phyloP scores from a whole-genome alignment of 2,113 vertebrate species.

The Sceloporus tristichus region DNA sequence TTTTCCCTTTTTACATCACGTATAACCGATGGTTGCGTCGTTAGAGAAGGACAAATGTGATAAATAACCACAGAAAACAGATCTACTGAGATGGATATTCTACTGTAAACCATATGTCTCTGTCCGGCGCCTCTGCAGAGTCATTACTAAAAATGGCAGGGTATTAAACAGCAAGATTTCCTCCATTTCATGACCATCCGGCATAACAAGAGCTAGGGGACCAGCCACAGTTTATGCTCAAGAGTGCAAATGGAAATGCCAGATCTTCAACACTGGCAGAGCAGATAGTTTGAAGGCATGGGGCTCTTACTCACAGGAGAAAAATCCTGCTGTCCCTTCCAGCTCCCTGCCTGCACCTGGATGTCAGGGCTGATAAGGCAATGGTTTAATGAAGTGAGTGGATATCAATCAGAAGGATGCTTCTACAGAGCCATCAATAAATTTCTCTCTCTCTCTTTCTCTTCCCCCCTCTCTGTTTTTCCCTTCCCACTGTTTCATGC shows the following conservation, averaged over 20 bases:
- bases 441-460: neutral
- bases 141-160: constrained; percentile 51
- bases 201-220: constrained; percentile 28
- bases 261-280: neutral
- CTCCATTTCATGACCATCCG: constrained; percentile 36
- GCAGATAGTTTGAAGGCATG: neutral
- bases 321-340: neutral
- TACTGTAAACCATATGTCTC: constrained; percentile 52
- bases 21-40: constrained; percentile 31
- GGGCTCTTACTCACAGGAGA: neutral
- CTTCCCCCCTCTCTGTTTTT: neutral
- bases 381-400: neutral
- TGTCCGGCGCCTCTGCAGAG: constrained; percentile 37
- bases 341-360: neutral
- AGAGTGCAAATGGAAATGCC: constrained; percentile 17
- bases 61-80: constrained; percentile 49
- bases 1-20: constrained; percentile 14
- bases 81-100: constrained; percentile 51
- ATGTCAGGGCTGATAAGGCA: neutral
- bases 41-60: constrained; percentile 51
- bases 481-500: neutral
- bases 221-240: neutral
- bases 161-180: constrained; percentile 46
- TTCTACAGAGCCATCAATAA: neutral
- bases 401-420: neutral